Evolutionary conservation across 2,113 vertebrate species (phyloP).

Genomic region (Rafetus swinhoei): DNA sequence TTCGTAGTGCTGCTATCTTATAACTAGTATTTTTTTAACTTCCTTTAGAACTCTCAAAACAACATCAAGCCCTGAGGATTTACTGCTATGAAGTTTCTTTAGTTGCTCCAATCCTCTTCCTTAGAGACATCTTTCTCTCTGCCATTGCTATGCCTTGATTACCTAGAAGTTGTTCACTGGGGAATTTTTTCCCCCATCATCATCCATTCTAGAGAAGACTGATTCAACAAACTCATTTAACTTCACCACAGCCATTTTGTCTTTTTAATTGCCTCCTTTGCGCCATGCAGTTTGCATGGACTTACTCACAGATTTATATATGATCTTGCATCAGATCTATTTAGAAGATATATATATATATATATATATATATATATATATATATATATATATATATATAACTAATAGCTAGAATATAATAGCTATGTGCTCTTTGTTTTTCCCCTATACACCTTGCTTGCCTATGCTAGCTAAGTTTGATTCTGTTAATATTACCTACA

Average conservation of each 20-base stretch:
- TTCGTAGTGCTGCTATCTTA: background rate
- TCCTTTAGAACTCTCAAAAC: slow-evolving; percentile 1
- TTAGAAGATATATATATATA: background rate
- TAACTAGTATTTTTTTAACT: background rate
- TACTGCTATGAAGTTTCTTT: background rate
- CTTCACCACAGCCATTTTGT: slow-evolving; percentile 5
- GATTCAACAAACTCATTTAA: background rate
- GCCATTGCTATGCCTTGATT: background rate
- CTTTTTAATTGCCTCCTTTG: background rate
- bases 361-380: background rate
- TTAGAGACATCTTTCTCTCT: background rate
- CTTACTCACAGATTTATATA: background rate
- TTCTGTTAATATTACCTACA: background rate
- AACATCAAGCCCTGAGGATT: background rate
- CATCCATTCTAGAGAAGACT: background rate
- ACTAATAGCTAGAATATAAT: background rate
- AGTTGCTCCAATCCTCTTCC: slow-evolving; percentile 1
- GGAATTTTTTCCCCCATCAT: background rate
- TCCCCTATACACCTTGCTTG: background rate
- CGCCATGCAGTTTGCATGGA: background rate
- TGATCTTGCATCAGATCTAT: background rate
- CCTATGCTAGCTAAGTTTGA: background rate
- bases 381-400: background rate
- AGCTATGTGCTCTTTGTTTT: background rate
- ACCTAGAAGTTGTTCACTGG: background rate